A percentile compares a stretch with the other conserved stretches of the same genome.
These are phyloP conservation scores for Crepidodera aurea DNA, from an alignment of 2,888 invertebrate genomes.

Conservation along the genomic window DNA sequence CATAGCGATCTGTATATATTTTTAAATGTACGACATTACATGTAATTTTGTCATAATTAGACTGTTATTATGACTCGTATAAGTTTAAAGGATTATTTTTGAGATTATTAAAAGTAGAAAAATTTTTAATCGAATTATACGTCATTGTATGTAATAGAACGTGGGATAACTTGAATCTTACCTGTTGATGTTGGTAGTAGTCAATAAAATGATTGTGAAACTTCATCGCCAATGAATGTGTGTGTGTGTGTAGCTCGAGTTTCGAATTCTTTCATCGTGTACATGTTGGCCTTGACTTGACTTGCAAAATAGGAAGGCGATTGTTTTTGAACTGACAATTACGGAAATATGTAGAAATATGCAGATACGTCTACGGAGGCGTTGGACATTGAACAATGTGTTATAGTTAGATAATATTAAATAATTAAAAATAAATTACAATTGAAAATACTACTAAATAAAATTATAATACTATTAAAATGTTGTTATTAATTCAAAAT, in stretches of 20 bases:
- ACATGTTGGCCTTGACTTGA: slow-evolving; percentile 9
- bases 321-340: slow-evolving; percentile 7
- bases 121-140: too few relatives aligned
- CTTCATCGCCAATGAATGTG: not conserved
- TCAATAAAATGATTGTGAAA: not conserved
- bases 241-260: not conserved
- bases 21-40: too few relatives aligned
- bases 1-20: too few relatives aligned
- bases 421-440: too few relatives aligned
- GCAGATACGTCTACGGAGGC: not conserved
- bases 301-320: slow-evolving; percentile 16
- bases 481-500: too few relatives aligned
- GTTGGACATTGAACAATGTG: slow-evolving; percentile 5
- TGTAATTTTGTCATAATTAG: too few relatives aligned
- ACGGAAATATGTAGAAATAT: slow-evolving; percentile 1
- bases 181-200: not conserved
- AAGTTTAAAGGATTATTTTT: too few relatives aligned
- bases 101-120: too few relatives aligned
- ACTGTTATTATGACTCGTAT: too few relatives aligned
- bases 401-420: too few relatives aligned
- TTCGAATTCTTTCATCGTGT: slow-evolving; percentile 3
- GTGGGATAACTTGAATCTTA: not conserved
- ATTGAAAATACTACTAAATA: too few relatives aligned
- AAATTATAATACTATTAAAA: too few relatives aligned
- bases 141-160: not conserved